These are phyloP conservation scores for Litoditis marina DNA, from an alignment of 2,888 invertebrate species.

Conservation along the genomic window DNA sequence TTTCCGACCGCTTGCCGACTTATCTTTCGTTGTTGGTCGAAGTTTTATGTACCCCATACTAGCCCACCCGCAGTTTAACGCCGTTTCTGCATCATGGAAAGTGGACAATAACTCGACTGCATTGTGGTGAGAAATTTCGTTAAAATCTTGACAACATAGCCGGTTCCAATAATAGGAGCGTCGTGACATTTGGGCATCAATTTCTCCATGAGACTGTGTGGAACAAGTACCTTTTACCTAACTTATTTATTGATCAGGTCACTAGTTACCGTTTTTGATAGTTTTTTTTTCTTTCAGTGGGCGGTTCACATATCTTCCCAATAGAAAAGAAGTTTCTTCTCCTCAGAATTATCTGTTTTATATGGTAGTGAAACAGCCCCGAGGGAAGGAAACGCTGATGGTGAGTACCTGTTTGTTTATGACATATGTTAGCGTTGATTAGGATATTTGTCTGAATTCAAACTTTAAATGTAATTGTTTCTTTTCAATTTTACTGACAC, in stretches of 20 bases:
- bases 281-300: conserved; percentile 7
- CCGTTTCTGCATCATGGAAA: conserved; percentile 30
- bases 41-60: conserved; percentile 39
- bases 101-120: conserved; percentile 16
- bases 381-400: conserved; percentile 37
- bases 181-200: too few relatives aligned
- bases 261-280: not conserved
- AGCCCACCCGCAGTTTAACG: conserved; percentile 31
- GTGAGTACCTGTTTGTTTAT: not conserved
- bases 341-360: conserved; percentile 47
- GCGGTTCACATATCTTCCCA: conserved; percentile 29
- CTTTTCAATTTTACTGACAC: too few relatives aligned
- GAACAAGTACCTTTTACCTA: too few relatives aligned
- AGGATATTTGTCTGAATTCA: too few relatives aligned
- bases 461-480: too few relatives aligned
- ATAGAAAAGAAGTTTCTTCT: conserved; percentile 26
- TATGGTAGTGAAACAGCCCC: conserved; percentile 53
- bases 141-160: not conserved
- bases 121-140: conserved; percentile 6
- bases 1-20: conserved; percentile 44
- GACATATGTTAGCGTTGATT: too few relatives aligned
- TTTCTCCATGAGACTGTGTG: too few relatives aligned
- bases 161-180: not conserved
- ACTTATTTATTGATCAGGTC: too few relatives aligned
- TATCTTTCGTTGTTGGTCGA: conserved; percentile 35